These are phyloP conservation scores for Drosophila ohnishii DNA, from an alignment of 1,140 invertebrate species.

Conservation along the genomic window DNA sequence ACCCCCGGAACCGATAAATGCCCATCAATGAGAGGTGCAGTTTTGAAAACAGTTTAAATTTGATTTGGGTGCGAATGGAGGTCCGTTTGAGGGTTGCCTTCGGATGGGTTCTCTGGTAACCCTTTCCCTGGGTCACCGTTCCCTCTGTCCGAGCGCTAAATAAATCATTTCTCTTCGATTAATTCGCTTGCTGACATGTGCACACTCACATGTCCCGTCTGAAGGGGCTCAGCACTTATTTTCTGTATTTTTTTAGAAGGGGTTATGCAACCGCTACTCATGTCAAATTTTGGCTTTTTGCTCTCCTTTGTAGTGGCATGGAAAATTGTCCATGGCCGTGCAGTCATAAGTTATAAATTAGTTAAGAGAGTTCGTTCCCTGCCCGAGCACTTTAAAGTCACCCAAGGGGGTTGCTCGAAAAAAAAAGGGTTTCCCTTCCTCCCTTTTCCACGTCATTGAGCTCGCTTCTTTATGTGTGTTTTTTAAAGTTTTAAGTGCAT, in stretches of 20 bases:
- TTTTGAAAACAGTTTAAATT: conserved; percentile 81
- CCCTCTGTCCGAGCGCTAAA: conserved; percentile 73
- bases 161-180: conserved; percentile 83
- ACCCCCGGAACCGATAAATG: conserved; percentile 62
- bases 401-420: conserved; percentile 33
- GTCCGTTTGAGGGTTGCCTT: conserved; percentile 5
- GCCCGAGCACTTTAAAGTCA: conserved; percentile 66
- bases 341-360: conserved; percentile 81
- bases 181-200: conserved; percentile 83
- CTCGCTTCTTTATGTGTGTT: conserved; percentile 32
- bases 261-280: conserved; percentile 75
- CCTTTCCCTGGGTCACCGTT: conserved; percentile 62
- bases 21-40: conserved; percentile 73
- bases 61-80: conserved; percentile 69
- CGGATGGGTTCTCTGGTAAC: conserved; percentile 31
- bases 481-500: conserved; percentile 70
- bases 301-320: conserved; percentile 83
- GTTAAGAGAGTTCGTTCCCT: conserved; percentile 52
- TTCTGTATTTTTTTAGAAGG: conserved; percentile 32
- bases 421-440: conserved; percentile 35
- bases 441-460: conserved; percentile 72
- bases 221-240: conserved; percentile 21
- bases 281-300: conserved; percentile 83
- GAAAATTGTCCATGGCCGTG: conserved; percentile 81
- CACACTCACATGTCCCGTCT: conserved; percentile 44